A percentile compares a stretch with the other conserved stretches of the same genome.
phyloP scores from a whole-genome alignment of 2,797 vertebrate genomes.

The Poliocrania exsul region DNA sequence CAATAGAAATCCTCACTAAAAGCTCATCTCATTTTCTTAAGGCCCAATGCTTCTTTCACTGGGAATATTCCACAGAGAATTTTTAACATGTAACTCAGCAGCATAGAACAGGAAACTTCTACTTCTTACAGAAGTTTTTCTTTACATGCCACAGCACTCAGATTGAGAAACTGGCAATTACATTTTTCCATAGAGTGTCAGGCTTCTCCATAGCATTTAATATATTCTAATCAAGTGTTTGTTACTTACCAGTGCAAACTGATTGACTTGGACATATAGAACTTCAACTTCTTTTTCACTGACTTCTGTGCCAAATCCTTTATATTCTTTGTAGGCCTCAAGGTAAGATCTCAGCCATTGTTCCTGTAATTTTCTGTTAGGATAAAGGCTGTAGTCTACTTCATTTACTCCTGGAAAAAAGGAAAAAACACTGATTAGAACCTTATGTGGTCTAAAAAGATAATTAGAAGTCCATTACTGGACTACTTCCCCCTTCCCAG shows the following conservation, averaged over 20 bases:
- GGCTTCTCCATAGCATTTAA: neutral
- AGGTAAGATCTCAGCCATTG: slow-evolving; percentile 93
- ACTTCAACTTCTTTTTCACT: slow-evolving; percentile 89
- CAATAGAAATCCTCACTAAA: neutral
- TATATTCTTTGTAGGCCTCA: slow-evolving; percentile 92
- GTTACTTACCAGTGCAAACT: slow-evolving; percentile 90
- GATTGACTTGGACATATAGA: slow-evolving; percentile 95
- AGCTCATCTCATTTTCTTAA: neutral
- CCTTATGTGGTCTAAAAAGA: neutral
- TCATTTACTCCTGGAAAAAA: slow-evolving; percentile 89
- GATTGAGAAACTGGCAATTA: neutral
- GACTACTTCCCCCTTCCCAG: neutral
- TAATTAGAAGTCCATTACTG: neutral
- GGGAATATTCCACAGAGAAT: neutral
- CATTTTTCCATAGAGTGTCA: neutral
- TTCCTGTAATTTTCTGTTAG: slow-evolving; percentile 84
- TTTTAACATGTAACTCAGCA: neutral
- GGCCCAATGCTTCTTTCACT: neutral
- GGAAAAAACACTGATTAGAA: neutral
- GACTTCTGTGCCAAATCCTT: slow-evolving; percentile 85
- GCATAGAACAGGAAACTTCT: neutral
- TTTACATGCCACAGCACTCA: neutral
- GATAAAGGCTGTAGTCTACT: slow-evolving; percentile 95
- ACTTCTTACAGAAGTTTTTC: neutral
- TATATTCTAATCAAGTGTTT: neutral